Conservation (phyloP, 2,888 invertebrate species). For the Candidula unifasciata region DNA sequence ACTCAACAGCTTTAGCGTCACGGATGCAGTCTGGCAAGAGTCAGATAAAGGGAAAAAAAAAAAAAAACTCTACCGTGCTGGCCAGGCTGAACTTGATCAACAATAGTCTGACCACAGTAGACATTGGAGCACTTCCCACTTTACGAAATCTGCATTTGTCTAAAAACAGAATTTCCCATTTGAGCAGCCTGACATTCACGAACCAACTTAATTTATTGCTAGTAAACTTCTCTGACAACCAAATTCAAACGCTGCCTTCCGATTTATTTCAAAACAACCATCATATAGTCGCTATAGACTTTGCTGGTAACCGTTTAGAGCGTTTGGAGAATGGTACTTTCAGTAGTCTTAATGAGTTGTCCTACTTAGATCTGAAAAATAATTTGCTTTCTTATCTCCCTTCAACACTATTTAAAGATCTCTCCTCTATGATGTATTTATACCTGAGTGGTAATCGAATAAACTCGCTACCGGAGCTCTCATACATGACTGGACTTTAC, state of each 20-base stretch:
- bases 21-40: slow-evolving; percentile 43
- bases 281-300: slow-evolving; percentile 24
- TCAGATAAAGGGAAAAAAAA: no score
- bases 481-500: background rate
- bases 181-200: slow-evolving; percentile 27
- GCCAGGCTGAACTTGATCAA: slow-evolving; percentile 27
- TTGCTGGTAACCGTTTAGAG: slow-evolving; percentile 36
- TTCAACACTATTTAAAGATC: background rate
- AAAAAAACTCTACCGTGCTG: slow-evolving; percentile 12
- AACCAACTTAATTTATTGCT: slow-evolving; percentile 2
- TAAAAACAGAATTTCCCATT: slow-evolving; percentile 14
- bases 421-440: slow-evolving; percentile 21
- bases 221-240: slow-evolving; percentile 46
- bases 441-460: slow-evolving; percentile 36
- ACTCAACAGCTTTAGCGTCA: slow-evolving; percentile 37
- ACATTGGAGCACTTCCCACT: background rate
- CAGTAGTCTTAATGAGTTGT: slow-evolving; percentile 3
- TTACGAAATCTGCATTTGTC: slow-evolving; percentile 36
- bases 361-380: slow-evolving; percentile 4
- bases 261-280: slow-evolving; percentile 31
- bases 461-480: slow-evolving; percentile 1
- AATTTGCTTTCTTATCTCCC: slow-evolving; percentile 2
- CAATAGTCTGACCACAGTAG: slow-evolving; percentile 37
- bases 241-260: background rate
- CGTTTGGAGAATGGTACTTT: background rate